Conservation (phyloP, 2,888 invertebrate genomes). For the Yponomeuta sedellus region DNA sequence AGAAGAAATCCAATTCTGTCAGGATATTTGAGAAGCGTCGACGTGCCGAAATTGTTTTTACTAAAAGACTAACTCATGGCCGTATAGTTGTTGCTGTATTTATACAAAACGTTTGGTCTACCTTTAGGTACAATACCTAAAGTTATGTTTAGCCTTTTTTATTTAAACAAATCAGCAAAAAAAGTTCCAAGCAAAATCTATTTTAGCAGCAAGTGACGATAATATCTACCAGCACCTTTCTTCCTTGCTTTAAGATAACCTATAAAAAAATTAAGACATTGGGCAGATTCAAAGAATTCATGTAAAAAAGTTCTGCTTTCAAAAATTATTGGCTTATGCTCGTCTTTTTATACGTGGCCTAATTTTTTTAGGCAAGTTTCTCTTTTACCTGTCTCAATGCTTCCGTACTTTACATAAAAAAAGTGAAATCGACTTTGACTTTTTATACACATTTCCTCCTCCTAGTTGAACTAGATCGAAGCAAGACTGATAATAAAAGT, state of each 20-base stretch:
- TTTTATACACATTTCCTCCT: not conserved
- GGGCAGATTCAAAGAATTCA: not conserved
- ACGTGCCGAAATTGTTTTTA: not conserved
- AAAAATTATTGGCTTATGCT: not conserved
- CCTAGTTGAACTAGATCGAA: too few species aligned
- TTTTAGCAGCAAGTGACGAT: not conserved
- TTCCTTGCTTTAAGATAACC: not conserved
- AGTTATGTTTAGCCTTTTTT: too few species aligned
- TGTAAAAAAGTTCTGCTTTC: slow-evolving; percentile 1
- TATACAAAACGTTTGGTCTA: too few species aligned
- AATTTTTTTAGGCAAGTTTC: slow-evolving; percentile 14
- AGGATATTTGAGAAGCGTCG: not conserved
- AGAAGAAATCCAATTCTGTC: not conserved
- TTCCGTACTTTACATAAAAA: slow-evolving; percentile 34
- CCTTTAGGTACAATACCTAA: too few species aligned
- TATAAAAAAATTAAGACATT: slow-evolving; percentile 1
- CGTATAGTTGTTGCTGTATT: too few species aligned
- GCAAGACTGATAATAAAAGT: too few species aligned
- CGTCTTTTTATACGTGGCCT: not conserved
- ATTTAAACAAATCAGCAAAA: not conserved
- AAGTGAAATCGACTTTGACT: slow-evolving; percentile 40
- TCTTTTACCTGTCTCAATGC: slow-evolving; percentile 18
- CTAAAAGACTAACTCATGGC: not conserved
- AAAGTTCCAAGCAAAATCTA: not conserved
- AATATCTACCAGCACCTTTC: not conserved